phyloP scores from a whole-genome alignment of 1,140 invertebrate genomes.

The Thaumetopoea pityocampa region DNA sequence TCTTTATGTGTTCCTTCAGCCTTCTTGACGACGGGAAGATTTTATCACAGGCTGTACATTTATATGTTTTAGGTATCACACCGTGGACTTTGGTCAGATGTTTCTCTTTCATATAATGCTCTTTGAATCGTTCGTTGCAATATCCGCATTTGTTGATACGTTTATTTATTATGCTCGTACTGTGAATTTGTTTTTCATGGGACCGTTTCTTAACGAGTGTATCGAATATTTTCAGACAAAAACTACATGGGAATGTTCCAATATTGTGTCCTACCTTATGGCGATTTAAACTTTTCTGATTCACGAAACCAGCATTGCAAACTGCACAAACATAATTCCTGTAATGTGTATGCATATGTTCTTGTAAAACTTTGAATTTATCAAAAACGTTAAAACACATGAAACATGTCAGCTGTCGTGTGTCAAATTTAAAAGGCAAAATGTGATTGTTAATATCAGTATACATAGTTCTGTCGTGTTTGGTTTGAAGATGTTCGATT shows the following conservation, averaged over 20 bases:
- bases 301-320: conserved; percentile 36
- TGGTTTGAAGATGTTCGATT: conserved; percentile 19
- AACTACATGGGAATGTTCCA: conserved; percentile 23
- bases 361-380: conserved; percentile 26
- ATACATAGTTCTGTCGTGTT: conserved; percentile 22
- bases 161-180: neutral
- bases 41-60: conserved; percentile 29
- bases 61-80: conserved; percentile 13
- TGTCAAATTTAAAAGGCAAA: conserved; percentile 22
- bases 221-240: conserved; percentile 31
- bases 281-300: conserved; percentile 10
- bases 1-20: conserved; percentile 23
- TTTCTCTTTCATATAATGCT: conserved; percentile 24
- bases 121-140: conserved; percentile 31
- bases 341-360: conserved; percentile 41
- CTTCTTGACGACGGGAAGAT: conserved; percentile 17
- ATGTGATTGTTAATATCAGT: conserved; percentile 24
- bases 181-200: conserved; percentile 11
- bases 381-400: conserved; percentile 21
- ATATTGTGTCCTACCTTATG: conserved; percentile 24
- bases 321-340: conserved; percentile 36
- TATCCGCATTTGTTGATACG: neutral
- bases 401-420: conserved; percentile 19
- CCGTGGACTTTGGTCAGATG: conserved; percentile 32
- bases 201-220: conserved; percentile 16